A percentile compares a stretch with the other conserved stretches of the same genome.
These are phyloP conservation scores for Spinus olivaceus DNA, from an alignment of 2,797 vertebrate species.

Conservation along the genomic window DNA sequence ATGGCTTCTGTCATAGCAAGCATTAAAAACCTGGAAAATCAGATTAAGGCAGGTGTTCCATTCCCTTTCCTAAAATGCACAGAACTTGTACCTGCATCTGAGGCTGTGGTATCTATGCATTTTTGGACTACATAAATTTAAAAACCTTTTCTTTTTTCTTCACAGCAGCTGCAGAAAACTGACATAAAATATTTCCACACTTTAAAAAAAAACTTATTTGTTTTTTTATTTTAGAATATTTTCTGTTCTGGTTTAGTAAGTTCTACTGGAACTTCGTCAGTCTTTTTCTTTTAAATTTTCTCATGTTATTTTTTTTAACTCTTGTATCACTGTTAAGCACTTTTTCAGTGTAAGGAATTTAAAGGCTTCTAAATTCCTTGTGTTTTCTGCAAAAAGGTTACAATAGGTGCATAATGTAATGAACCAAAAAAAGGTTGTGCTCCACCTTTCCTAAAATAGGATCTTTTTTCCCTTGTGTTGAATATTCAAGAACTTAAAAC, in stretches of 20 bases:
- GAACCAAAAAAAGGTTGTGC: neutral
- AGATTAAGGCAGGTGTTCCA: neutral
- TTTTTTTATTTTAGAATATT: neutral
- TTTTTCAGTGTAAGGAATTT: neutral
- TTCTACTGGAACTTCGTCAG: neutral
- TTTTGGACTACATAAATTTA: neutral
- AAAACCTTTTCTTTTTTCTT: neutral
- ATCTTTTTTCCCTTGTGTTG: neutral
- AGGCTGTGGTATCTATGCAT: neutral
- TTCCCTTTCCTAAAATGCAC: neutral
- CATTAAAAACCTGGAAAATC: neutral
- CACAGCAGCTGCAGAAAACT: neutral
- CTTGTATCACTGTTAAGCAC: neutral
- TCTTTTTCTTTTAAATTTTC: neutral
- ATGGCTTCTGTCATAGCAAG: neutral
- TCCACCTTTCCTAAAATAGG: neutral
- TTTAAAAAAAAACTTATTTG: neutral
- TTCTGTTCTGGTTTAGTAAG: neutral
- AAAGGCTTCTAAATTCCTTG: neutral
- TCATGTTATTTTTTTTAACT: neutral
- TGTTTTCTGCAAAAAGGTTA: neutral
- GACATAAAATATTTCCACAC: neutral
- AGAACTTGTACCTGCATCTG: neutral
- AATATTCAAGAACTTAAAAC: neutral
- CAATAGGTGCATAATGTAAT: neutral